Evolutionary conservation across 2,888 invertebrate species (phyloP).

Genomic region (Synergus itoensis): DNA sequence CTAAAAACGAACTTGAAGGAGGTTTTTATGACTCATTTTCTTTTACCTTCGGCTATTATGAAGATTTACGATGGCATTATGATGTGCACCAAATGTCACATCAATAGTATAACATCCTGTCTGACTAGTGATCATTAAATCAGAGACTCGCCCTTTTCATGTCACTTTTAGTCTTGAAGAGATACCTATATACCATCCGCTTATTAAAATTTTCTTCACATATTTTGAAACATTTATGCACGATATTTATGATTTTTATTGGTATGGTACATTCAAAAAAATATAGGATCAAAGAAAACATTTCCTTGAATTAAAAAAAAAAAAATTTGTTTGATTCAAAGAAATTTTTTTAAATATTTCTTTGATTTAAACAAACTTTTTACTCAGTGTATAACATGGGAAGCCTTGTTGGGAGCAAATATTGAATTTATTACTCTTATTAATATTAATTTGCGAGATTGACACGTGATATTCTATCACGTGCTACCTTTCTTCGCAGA

Average conservation of each 20-base stretch:
- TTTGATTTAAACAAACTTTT: no score
- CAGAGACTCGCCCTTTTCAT: conserved; percentile 16
- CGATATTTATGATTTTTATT: no score
- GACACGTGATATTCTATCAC: no score
- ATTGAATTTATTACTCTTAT: no score
- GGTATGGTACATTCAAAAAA: no score
- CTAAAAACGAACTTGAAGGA: background rate
- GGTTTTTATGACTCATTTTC: background rate
- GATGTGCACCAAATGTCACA: conserved; percentile 21
- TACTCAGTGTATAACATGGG: no score
- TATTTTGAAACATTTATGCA: background rate
- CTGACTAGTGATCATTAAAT: conserved; percentile 22
- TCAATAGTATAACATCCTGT: conserved; percentile 33
- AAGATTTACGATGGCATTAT: conserved; percentile 28
- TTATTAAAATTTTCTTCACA: background rate
- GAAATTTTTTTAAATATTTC: no score
- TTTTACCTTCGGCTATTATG: background rate
- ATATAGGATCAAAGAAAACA: no score
- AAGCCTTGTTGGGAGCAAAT: no score
- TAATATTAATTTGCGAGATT: no score
- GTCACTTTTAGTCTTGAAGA: conserved; percentile 24
- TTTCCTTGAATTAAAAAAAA: no score
- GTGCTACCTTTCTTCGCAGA: background rate
- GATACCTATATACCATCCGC: background rate
- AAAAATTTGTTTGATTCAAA: no score